These are phyloP conservation scores for Heterodera schachtii DNA, from an alignment of 1,140 invertebrate species.

Conservation along the genomic window DNA sequence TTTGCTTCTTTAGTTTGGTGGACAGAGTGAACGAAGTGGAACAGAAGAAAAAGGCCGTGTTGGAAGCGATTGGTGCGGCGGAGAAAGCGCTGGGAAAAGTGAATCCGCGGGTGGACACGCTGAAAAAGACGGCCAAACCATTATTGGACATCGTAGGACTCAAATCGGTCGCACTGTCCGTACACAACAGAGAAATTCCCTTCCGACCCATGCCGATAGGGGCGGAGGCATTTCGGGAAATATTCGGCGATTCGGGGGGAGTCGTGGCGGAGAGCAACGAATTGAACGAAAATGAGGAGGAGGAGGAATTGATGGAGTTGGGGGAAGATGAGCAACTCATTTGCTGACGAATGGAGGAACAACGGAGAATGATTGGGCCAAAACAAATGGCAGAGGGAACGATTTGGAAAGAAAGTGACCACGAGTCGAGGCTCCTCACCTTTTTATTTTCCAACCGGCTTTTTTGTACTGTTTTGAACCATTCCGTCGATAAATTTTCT, in stretches of 20 bases:
- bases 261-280: neutral
- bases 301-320: neutral
- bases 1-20: conserved; percentile 5
- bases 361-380: too few relatives aligned
- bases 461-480: too few relatives aligned
- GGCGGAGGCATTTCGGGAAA: conserved; percentile 8
- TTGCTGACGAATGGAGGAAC: neutral
- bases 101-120: conserved; percentile 21
- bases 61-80: conserved; percentile 28
- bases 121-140: conserved; percentile 39
- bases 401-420: too few relatives aligned
- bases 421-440: too few relatives aligned
- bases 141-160: conserved; percentile 33
- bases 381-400: too few relatives aligned
- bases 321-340: neutral
- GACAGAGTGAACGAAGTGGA: neutral
- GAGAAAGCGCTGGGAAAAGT: conserved; percentile 32
- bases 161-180: conserved; percentile 15
- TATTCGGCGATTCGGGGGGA: neutral
- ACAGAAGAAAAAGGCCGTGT: neutral
- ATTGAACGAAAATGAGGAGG: neutral
- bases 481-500: neutral
- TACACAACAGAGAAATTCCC: conserved; percentile 3
- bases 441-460: neutral
- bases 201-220: conserved; percentile 6